Conservation (phyloP, 2,888 invertebrate genomes). For the Lampropteryx suffumata region DNA sequence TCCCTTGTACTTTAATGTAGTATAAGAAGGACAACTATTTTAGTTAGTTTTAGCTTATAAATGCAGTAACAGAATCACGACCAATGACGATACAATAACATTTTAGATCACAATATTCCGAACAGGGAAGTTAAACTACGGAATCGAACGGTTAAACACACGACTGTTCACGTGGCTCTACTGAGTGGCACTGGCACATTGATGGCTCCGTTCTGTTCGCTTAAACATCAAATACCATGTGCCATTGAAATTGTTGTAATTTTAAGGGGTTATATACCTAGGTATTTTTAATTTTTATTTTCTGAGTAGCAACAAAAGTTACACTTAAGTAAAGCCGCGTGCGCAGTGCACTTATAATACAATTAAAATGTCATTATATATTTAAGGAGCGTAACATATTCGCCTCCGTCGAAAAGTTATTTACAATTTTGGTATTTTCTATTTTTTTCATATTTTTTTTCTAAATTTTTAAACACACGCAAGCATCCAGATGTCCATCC, state of each 20-base stretch:
- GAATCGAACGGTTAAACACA: conserved; percentile 11
- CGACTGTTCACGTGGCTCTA: no score
- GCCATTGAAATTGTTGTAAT: conserved; percentile 1
- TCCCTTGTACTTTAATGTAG: no score
- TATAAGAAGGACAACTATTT: no score
- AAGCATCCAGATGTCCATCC: conserved; percentile 26
- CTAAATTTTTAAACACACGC: conserved; percentile 23
- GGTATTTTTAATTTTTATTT: conserved; percentile 1
- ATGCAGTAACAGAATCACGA: no score
- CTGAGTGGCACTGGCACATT: background rate
- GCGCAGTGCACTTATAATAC: conserved; percentile 15
- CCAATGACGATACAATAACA: conserved; percentile 18
- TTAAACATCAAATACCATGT: no score
- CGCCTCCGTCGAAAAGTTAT: conserved; percentile 27
- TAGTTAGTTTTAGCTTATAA: no score
- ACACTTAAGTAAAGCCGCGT: conserved; percentile 25
- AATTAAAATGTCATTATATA: conserved; percentile 24
- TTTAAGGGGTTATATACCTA: no score
- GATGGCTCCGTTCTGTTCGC: no score
- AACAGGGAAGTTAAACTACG: conserved; percentile 18
- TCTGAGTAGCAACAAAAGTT: conserved; percentile 18
- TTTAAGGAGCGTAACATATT: conserved; percentile 25
- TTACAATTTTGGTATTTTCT: conserved; percentile 31
- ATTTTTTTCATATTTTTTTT: conserved; percentile 25
- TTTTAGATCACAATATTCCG: conserved; percentile 27